Percentiles rank a stretch among this genome's conserved stretches.
Conservation (phyloP, 2,113 vertebrate genomes). For the Limanda limanda region DNA sequence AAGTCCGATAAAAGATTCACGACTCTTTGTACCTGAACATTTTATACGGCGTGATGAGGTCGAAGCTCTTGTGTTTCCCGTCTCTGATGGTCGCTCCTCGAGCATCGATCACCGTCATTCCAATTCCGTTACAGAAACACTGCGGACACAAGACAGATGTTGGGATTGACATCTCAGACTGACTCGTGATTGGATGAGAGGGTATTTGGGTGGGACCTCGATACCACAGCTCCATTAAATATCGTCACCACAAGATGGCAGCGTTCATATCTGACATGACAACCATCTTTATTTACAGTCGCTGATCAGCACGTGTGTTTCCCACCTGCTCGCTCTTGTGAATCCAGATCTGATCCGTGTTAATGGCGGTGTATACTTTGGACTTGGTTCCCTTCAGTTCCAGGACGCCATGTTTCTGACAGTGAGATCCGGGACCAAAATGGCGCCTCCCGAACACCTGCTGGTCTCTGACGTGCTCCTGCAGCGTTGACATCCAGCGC, state of each 20-base stretch:
- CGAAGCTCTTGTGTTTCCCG: slow-evolving; percentile 91
- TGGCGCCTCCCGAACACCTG: slow-evolving; percentile 84
- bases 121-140: slow-evolving; percentile 93
- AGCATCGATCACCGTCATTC: slow-evolving; percentile 91
- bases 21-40: slow-evolving; percentile 82
- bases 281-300: too few species aligned
- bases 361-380: slow-evolving; percentile 90
- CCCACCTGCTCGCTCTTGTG: slow-evolving; percentile 96
- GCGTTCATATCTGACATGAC: too few species aligned
- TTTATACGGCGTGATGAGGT: slow-evolving; percentile 94
- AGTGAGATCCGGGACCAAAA: slow-evolving; percentile 81
- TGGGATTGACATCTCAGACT: not conserved
- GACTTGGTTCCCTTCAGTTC: slow-evolving; percentile 95
- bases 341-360: slow-evolving; percentile 92
- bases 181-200: not conserved
- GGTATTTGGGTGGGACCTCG: not conserved
- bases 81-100: slow-evolving; percentile 92
- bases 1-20: not conserved
- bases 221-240: too few species aligned
- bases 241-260: too few species aligned
- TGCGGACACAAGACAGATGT: slow-evolving; percentile 57
- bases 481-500: slow-evolving; percentile 89
- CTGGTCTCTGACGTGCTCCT: slow-evolving; percentile 89
- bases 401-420: slow-evolving; percentile 87
- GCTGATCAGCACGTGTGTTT: not conserved